Evolutionary conservation across 2,797 vertebrate species (phyloP), one percentile per base, ranked within the genome.

Genomic region (Phrynocephalus guinanensis): DNA sequence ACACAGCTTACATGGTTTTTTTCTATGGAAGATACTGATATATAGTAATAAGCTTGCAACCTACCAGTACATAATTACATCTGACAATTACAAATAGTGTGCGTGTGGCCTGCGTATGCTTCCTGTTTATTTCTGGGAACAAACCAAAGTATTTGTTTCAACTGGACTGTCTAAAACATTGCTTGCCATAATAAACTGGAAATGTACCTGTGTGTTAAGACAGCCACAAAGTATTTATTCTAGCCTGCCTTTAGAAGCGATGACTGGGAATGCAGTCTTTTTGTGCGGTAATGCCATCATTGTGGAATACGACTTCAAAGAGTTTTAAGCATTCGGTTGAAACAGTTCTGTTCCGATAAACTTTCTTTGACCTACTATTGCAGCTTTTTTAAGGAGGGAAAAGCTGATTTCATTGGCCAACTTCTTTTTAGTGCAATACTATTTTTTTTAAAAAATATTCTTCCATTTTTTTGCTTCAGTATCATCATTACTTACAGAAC

Each of bases 21-120:
- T 56, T 20, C 18, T 33, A 85, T 48, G 18, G 66, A 85, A 50
- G 7, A 18, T 20, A 85, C 26, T 67, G 9, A 50, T 2, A 26
- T 26, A 83, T 83, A 1, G 0, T 2, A 48, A 73, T 38, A 8
- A 16, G 30, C 11, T 0, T 0, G 0, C 44, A 85, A 48, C 44
- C 3, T 78, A 24, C 75, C n/a, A 67, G 44, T 30, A 70, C 52
- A 81, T 66, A 48, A 50, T 67, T 60, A 30, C 73, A 22, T 50
- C 33, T 50, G 63, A 78, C 15, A 22, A 67, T 26, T 77, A 3
- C 26, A 15, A 11, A 52, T 0, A 13, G 52, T 60, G 30, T 8
- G 9, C 1, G 22, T n/a, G 28, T 52, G 28, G 13, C 20, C 16
- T 70, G 48, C 8, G 28, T 50, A 67, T 82, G 20, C 13, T 71